Percentiles rank a stretch among this genome's conserved stretches.
These are phyloP conservation scores for Edolisoma coerulescens DNA, from an alignment of 2,113 vertebrate genomes.

Conservation along the genomic window DNA sequence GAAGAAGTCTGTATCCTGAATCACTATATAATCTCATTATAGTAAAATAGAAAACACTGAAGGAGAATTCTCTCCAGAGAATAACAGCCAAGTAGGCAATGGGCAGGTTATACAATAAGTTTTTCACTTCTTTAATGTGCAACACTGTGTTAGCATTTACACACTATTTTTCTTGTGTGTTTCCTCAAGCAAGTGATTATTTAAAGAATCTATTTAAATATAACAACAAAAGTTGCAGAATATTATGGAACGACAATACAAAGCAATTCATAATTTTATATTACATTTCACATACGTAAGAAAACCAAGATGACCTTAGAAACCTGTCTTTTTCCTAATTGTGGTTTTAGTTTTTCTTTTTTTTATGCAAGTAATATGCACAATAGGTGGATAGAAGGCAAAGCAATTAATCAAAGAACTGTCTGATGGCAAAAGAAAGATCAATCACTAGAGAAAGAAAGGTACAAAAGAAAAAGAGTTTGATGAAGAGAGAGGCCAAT, in stretches of 20 bases:
- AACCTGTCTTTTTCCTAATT: neutral
- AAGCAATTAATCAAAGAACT: neutral
- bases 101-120: neutral
- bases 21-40: neutral
- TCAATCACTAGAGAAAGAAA: neutral
- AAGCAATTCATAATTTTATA: neutral
- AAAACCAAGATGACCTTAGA: neutral
- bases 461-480: neutral
- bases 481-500: neutral
- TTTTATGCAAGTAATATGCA: neutral
- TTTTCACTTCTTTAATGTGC: neutral
- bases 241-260: neutral
- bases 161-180: neutral
- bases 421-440: neutral
- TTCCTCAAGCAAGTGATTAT: neutral
- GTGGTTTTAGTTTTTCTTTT: neutral
- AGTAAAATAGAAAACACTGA: slow-evolving; percentile 4
- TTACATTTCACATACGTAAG: neutral
- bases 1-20: neutral
- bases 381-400: neutral
- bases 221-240: neutral
- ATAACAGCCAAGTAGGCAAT: neutral
- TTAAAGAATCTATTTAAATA: neutral
- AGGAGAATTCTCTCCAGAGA: neutral
- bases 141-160: neutral